These are phyloP conservation scores for Aporophyla nigra DNA, from an alignment of 2,888 invertebrate genomes.

Conservation along the genomic window DNA sequence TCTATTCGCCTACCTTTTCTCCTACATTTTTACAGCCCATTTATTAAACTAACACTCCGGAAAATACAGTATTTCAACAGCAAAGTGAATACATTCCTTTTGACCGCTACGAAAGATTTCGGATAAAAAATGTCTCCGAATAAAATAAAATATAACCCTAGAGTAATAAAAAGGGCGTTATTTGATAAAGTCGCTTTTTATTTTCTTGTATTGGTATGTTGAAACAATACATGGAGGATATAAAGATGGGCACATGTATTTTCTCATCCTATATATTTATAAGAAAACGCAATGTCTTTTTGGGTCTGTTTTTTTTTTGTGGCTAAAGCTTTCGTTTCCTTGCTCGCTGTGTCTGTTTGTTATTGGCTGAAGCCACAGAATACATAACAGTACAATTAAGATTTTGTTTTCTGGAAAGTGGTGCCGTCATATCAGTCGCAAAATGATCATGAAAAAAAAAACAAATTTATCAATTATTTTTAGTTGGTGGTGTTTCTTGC, in stretches of 20 bases:
- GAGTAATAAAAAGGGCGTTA: constrained; percentile 9
- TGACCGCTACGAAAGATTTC: constrained; percentile 19
- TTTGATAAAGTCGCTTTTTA: constrained; percentile 24
- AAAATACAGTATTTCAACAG: constrained; percentile 22
- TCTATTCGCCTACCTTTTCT: neutral
- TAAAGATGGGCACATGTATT: constrained; percentile 5
- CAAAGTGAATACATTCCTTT: constrained; percentile 3
- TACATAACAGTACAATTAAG: too few relatives aligned
- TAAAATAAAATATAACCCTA: constrained; percentile 8
- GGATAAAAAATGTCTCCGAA: constrained; percentile 11
- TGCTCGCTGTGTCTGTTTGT: neutral
- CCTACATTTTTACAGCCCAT: constrained; percentile 4
- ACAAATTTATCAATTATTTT: too few relatives aligned
- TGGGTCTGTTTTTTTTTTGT: neutral
- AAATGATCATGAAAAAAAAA: too few relatives aligned
- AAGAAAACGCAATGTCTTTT: neutral
- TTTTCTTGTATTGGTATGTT: constrained; percentile 7
- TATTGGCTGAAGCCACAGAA: neutral
- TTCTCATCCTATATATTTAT: neutral
- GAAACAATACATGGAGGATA: neutral
- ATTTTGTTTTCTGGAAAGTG: neutral
- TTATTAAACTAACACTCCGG: constrained; percentile 9
- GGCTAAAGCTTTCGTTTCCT: neutral
- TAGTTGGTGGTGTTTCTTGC: too few relatives aligned
- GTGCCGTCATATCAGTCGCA: too few relatives aligned